Evolutionary conservation across 2,888 invertebrate genomes (phyloP).

Genomic region (Heteromyza rotundicornis): DNA sequence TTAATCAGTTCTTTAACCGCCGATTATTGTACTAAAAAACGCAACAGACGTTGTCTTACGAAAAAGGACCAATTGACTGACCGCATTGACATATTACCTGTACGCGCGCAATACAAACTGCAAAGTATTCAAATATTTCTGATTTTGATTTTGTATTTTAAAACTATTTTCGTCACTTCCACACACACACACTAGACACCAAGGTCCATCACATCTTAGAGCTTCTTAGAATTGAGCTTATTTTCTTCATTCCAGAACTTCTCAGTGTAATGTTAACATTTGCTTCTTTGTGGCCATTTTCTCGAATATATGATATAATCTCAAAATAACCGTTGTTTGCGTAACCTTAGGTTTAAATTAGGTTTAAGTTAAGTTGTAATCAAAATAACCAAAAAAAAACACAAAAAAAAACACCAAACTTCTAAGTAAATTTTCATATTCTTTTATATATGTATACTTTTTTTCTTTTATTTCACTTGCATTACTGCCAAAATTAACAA

Average conservation of each 20-base stretch:
- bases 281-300: constrained; percentile 5
- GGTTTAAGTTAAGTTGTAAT: not conserved
- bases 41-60: no score
- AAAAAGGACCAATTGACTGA: no score
- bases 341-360: not conserved
- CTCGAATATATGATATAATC: no score
- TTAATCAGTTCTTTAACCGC: no score
- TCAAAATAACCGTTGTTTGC: not conserved
- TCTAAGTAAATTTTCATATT: constrained; percentile 24
- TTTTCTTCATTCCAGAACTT: constrained; percentile 29
- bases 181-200: no score
- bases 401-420: no score
- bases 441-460: constrained; percentile 21
- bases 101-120: no score
- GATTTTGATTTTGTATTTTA: constrained; percentile 9
- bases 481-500: constrained; percentile 5
- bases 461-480: constrained; percentile 29
- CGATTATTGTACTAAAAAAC: no score
- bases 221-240: not conserved
- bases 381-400: no score
- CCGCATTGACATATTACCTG: no score
- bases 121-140: no score
- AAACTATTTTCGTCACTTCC: constrained; percentile 4
- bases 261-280: constrained; percentile 43
- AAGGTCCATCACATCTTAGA: no score